Percentiles rank a stretch among this genome's conserved stretches.
phyloP scores from a whole-genome alignment of 2,113 vertebrate species.

The Podiceps cristatus region DNA sequence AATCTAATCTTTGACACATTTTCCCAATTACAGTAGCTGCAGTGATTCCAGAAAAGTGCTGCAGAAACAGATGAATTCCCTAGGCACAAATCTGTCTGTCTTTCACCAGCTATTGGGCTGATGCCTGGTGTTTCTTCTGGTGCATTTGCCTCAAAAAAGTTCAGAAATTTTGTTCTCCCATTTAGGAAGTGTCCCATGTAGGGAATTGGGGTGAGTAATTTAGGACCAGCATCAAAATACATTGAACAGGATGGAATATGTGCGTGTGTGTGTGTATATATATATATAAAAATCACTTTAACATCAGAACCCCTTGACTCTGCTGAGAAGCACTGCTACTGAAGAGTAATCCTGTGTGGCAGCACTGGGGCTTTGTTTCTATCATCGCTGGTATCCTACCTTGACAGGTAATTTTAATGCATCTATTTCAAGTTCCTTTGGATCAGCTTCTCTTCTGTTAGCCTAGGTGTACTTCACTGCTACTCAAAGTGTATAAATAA shows the following conservation, averaged over 20 bases:
- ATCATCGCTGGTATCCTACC: neutral
- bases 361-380: neutral
- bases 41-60: neutral
- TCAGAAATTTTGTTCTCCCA: neutral
- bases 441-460: neutral
- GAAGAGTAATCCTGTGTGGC: neutral
- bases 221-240: neutral
- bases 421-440: neutral
- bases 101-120: neutral
- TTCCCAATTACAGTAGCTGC: slow-evolving; percentile 12
- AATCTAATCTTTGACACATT: slow-evolving; percentile 1
- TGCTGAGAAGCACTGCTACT: neutral
- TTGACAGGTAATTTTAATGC: neutral
- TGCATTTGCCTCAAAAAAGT: neutral
- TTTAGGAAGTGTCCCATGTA: neutral
- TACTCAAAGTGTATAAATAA: neutral
- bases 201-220: neutral
- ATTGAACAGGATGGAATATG: neutral
- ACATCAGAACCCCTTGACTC: neutral
- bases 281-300: neutral
- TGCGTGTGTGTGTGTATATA: neutral
- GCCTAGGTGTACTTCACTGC: neutral
- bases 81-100: neutral
- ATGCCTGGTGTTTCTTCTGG: neutral
- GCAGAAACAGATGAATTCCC: neutral